Conservation (phyloP, 2,113 vertebrate genomes). For the Megaleporinus macrocephalus region DNA sequence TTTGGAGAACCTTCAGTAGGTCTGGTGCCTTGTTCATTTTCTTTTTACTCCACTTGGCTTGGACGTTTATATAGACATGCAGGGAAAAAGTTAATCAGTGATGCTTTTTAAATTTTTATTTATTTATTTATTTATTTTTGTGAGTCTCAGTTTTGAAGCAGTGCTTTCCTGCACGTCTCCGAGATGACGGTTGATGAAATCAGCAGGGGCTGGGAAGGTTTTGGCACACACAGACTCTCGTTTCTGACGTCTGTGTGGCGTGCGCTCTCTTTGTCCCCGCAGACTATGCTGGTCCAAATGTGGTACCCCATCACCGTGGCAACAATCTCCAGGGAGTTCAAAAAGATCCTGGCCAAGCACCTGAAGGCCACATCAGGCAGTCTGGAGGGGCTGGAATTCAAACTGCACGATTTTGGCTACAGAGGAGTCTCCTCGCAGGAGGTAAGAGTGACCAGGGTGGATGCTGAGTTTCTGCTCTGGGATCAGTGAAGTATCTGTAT, state of each 20-base stretch:
- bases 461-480: too few relatives aligned
- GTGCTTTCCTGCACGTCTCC: background rate
- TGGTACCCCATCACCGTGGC: conserved; percentile 83
- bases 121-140: too few relatives aligned
- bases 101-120: background rate
- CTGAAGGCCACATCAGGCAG: conserved; percentile 76
- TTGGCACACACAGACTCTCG: background rate
- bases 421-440: conserved; percentile 81
- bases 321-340: conserved; percentile 79
- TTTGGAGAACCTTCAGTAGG: background rate
- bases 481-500: too few relatives aligned
- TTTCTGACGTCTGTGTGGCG: conserved; percentile 14
- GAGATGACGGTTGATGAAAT: background rate
- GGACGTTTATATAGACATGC: too few relatives aligned
- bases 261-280: conserved; percentile 22
- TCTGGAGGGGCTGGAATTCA: conserved; percentile 74
- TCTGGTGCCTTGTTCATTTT: too few relatives aligned
- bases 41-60: too few relatives aligned
- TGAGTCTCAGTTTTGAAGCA: background rate
- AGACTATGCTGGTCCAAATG: conserved; percentile 81
- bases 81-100: background rate
- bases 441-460: conserved; percentile 52
- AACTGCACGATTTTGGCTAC: conserved; percentile 81
- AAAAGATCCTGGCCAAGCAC: conserved; percentile 79
- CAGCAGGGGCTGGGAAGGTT: background rate